Evolutionary conservation across 2,888 invertebrate genomes (phyloP), one percentile per base, ranked within the genome.

Genomic region (Oxyteleia sp.): DNA sequence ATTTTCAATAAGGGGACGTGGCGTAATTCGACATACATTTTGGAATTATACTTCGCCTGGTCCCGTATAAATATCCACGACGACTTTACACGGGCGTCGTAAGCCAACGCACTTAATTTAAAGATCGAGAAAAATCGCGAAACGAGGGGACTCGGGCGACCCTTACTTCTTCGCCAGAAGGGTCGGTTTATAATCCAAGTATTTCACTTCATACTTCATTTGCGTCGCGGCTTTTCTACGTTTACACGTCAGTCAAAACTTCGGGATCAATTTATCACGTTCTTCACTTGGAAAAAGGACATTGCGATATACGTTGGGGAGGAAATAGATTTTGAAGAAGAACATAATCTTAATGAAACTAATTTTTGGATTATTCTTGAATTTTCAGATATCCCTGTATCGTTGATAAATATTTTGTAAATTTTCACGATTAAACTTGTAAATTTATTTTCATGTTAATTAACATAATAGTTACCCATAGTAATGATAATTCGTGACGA

Each of bases 71-170:
- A 88, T 89, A 90, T 89, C 88, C 86, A 86, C 82, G 82, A 81
- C 86, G 89, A 91, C 87, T 93, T 92, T 92, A 92, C 93, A 92
- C 85, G 89, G 88, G 90, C 89, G 90, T 91, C 87, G 90, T 91
- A 92, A 92, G 90, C 90, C 88, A 86, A 88, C 88, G 90, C 90
- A 91, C 91, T 92, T 91, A 90, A 92, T 93, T 92, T 92, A 89
- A 92, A 92, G 90, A 90, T 91, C 89, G 88, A 86, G 85, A 82
- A 87, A 74, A 64, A 81, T 84, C 69, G 76, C 72, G 84, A 53
- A 43, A 8, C 71, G 84, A 82, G 89, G 89, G 88, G 84, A 84
- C 71, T 79, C 41, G 29, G 59, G 45, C 71, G 82, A 86, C 82
- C 84, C 85, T 82, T 66, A 64, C 63, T 81, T n/a, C n/a, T n/a